A percentile compares a stretch with the other conserved stretches of the same genome.
phyloP scores from a whole-genome alignment of 2,888 invertebrate genomes.

The Colostygia pectinataria region DNA sequence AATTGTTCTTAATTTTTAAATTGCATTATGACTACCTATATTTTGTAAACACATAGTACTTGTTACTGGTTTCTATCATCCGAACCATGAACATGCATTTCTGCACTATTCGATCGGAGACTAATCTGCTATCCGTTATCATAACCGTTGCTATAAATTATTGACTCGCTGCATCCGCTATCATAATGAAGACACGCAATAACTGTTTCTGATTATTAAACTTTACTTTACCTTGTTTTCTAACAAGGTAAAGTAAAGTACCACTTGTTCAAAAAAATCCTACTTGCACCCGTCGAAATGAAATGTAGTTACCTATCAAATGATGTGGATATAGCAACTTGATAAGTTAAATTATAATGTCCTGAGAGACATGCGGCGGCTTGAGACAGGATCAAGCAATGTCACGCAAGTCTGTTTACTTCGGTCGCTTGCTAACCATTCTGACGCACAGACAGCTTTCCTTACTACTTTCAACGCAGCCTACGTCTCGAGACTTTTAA shows the following conservation, averaged over 20 bases:
- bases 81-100: conserved; percentile 2
- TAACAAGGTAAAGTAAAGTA: too few relatives aligned
- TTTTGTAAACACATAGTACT: not conserved
- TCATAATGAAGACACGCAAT: conserved; percentile 17
- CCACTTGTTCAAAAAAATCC: too few relatives aligned
- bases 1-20: too few relatives aligned
- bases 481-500: conserved; percentile 68
- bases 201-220: conserved; percentile 7
- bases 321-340: too few relatives aligned
- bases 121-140: conserved; percentile 21
- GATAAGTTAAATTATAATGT: too few relatives aligned
- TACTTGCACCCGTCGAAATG: too few relatives aligned
- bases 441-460: conserved; percentile 71
- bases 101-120: conserved; percentile 8
- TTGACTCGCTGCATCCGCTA: conserved; percentile 22
- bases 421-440: conserved; percentile 59
- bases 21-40: too few relatives aligned
- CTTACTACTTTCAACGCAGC: conserved; percentile 70
- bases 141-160: conserved; percentile 24
- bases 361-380: conserved; percentile 32
- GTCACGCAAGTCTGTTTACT: conserved; percentile 52
- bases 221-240: too few relatives aligned
- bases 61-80: not conserved
- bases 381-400: conserved; percentile 30
- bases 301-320: too few relatives aligned